A percentile compares a stretch with the other conserved stretches of the same genome.
phyloP scores from a whole-genome alignment of 30 jellyfish, hydroid and myxozoan species.

The Pseudorhiza aurosa region DNA sequence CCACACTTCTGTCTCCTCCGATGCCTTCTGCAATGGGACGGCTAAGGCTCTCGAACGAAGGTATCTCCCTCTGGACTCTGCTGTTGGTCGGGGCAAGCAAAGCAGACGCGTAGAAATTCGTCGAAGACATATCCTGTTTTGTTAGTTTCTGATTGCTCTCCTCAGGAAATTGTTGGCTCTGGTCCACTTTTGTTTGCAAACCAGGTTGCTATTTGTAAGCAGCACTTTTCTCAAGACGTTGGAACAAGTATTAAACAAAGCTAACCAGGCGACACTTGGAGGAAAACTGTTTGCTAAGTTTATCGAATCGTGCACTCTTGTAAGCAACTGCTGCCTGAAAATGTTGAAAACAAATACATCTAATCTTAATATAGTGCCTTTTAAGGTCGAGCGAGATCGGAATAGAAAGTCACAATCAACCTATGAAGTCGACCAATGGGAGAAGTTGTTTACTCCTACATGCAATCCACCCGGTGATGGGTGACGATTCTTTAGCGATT shows the following conservation, averaged over 20 bases:
- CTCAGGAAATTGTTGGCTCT: background rate
- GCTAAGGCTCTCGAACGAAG: slow-evolving; percentile 59
- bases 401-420: slow-evolving; percentile 51
- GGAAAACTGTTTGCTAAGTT: slow-evolving; percentile 23
- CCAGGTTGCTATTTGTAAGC: background rate
- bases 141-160: background rate
- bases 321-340: slow-evolving; percentile 37
- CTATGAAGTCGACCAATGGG: slow-evolving; percentile 59
- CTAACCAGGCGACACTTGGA: background rate
- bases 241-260: background rate
- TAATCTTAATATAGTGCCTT: slow-evolving; percentile 46
- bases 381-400: slow-evolving; percentile 45
- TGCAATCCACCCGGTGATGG: slow-evolving; percentile 80
- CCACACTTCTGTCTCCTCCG: slow-evolving; percentile 40
- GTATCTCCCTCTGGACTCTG: slow-evolving; percentile 77
- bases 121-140: slow-evolving; percentile 42
- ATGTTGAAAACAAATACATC: slow-evolving; percentile 22
- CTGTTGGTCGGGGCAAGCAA: slow-evolving; percentile 64
- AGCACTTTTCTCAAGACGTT: background rate
- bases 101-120: slow-evolving; percentile 72
- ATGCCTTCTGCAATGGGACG: slow-evolving; percentile 43
- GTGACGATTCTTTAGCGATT: slow-evolving; percentile 65
- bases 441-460: slow-evolving; percentile 71
- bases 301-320: slow-evolving; percentile 31
- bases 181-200: slow-evolving; percentile 2